phyloP scores from a whole-genome alignment of 2,113 vertebrate species.

The Crotalus horridus region DNA sequence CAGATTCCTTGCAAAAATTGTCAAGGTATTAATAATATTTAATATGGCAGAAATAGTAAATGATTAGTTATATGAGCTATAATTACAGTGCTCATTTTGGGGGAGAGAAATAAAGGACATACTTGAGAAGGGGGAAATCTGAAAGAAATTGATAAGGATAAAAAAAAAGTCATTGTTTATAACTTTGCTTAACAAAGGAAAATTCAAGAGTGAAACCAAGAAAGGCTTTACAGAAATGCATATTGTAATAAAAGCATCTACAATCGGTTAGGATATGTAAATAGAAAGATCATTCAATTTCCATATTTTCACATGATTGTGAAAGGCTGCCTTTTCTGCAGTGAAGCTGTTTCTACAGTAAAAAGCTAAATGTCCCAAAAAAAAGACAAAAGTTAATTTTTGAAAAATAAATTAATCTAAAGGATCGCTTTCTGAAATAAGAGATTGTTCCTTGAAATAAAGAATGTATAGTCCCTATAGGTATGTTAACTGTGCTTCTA shows the following conservation, averaged over 20 bases:
- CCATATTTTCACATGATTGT: background rate
- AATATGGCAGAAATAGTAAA: background rate
- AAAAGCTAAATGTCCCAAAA: background rate
- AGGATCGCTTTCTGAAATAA: background rate
- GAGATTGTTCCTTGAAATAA: background rate
- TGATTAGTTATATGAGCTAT: background rate
- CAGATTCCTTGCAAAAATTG: background rate
- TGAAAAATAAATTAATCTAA: background rate
- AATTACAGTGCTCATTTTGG: background rate
- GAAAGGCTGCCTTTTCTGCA: no score
- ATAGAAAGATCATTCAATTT: background rate
- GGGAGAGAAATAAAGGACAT: background rate
- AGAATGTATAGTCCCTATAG: background rate
- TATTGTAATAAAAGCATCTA: background rate
- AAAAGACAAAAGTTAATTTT: background rate
- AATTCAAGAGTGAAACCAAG: background rate
- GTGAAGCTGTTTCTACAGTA: background rate
- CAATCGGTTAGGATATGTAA: background rate
- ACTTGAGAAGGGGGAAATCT: background rate
- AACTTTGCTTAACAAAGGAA: background rate
- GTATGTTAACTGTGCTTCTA: background rate
- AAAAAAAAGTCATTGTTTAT: background rate
- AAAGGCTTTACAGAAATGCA: background rate
- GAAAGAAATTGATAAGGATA: background rate
- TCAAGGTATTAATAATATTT: background rate